Conservation (phyloP, 2,113 vertebrate genomes). For the Ifrita kowaldi region DNA sequence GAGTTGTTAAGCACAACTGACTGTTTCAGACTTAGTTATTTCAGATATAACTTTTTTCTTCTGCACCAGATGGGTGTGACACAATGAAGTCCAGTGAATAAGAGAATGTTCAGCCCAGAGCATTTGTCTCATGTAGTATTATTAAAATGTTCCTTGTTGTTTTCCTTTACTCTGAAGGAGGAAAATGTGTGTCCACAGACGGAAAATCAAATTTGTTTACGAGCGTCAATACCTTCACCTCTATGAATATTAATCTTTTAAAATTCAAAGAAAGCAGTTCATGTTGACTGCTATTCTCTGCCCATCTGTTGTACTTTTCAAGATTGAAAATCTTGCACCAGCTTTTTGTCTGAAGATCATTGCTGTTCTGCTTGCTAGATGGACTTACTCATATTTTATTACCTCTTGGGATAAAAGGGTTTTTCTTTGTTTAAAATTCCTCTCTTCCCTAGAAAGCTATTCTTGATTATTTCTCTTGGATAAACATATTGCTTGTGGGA, state of each 20-base stretch:
- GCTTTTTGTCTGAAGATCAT: not conserved
- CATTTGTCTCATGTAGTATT: not conserved
- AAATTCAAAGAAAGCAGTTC: not conserved
- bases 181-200: not conserved
- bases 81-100: not conserved
- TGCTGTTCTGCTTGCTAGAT: not conserved
- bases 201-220: not conserved
- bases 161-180: not conserved
- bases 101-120: not conserved
- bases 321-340: not conserved
- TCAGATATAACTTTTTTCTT: not conserved
- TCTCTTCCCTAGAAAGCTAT: not conserved
- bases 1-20: not conserved
- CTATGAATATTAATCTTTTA: not conserved
- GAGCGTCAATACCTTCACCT: not conserved
- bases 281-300: not conserved
- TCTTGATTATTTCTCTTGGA: not conserved
- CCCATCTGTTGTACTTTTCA: not conserved
- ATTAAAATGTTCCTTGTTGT: not conserved
- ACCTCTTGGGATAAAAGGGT: not conserved
- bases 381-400: not conserved
- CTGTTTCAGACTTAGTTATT: not conserved
- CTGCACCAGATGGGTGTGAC: not conserved
- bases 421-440: not conserved
- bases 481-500: not conserved